Percentiles rank a stretch among this genome's conserved stretches.
phyloP scores from a whole-genome alignment of 2,797 vertebrate genomes.

The Pseudomugil tenellus region DNA sequence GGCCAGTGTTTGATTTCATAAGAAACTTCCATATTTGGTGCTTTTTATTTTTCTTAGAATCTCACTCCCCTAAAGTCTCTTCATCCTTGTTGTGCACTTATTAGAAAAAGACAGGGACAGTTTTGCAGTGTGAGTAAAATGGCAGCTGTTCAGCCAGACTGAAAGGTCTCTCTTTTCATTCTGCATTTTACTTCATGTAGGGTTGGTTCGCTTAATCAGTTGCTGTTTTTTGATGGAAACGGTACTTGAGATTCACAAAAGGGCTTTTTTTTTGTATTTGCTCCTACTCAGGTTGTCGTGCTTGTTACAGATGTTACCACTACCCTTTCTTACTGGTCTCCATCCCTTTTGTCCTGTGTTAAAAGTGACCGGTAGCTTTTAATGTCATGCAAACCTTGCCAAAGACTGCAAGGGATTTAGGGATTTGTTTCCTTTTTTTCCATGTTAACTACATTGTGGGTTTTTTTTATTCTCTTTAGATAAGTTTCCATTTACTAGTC shows the following conservation, averaged over 20 bases:
- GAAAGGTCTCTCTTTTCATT: constrained; percentile 27
- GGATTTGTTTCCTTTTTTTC: constrained; percentile 46
- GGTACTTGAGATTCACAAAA: constrained; percentile 72
- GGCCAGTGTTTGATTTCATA: constrained; percentile 61
- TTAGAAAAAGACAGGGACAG: constrained; percentile 52
- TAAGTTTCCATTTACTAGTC: constrained; percentile 51
- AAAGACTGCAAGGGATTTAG: constrained; percentile 63
- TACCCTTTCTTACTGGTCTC: constrained; percentile 55
- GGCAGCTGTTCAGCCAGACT: constrained; percentile 44
- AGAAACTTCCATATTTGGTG: constrained; percentile 61
- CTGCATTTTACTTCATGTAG: constrained; percentile 44
- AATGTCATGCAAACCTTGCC: constrained; percentile 49
- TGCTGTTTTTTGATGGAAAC: constrained; percentile 46
- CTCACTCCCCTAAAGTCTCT: constrained; percentile 72
- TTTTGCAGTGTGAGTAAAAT: constrained; percentile 45
- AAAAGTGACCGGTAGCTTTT: constrained; percentile 28
- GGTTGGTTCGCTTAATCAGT: constrained; percentile 40
- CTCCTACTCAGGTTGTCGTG: constrained; percentile 78
- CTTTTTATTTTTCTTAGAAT: constrained; percentile 45
- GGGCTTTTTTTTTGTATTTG: constrained; percentile 50
- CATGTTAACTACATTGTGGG: constrained; percentile 27
- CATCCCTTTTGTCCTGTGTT: constrained; percentile 51
- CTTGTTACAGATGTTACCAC: constrained; percentile 75
- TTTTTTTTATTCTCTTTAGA: constrained; percentile 27
- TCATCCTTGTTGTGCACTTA: constrained; percentile 69